phyloP scores from a whole-genome alignment of 2,113 vertebrate species.

The Probosciger aterrimus region DNA sequence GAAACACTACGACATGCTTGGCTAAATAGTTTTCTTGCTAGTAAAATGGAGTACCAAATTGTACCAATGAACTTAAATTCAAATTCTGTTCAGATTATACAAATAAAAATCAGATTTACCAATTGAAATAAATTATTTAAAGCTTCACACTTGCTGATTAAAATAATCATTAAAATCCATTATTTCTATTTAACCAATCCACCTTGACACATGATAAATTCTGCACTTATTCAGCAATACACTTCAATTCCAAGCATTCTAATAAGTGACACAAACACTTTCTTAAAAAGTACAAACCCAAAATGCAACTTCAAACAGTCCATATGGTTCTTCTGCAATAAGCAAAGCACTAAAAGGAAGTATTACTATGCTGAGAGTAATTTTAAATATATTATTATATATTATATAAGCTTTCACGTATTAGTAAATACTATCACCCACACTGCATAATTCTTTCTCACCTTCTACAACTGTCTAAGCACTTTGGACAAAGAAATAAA shows the following conservation, averaged over 20 bases:
- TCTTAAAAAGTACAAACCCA: background rate
- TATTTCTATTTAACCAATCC: background rate
- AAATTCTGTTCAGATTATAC: background rate
- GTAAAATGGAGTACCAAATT: background rate
- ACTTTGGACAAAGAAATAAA: background rate
- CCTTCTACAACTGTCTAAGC: background rate
- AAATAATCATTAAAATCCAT: background rate
- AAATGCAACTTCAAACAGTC: background rate
- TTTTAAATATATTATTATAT: background rate
- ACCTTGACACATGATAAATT: background rate
- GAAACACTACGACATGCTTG: background rate
- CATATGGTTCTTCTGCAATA: background rate
- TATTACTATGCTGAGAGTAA: background rate
- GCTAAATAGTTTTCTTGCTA: background rate
- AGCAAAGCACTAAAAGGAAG: background rate
- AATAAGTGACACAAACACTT: background rate
- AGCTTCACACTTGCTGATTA: background rate
- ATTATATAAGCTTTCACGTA: background rate
- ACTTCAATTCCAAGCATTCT: background rate
- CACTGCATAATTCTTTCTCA: background rate
- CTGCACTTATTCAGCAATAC: background rate
- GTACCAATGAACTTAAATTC: background rate
- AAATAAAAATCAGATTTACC: background rate
- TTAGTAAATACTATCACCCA: background rate
- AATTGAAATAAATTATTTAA: background rate